Conservation (phyloP, 2,113 vertebrate species). For the Tinamus guttatus region DNA sequence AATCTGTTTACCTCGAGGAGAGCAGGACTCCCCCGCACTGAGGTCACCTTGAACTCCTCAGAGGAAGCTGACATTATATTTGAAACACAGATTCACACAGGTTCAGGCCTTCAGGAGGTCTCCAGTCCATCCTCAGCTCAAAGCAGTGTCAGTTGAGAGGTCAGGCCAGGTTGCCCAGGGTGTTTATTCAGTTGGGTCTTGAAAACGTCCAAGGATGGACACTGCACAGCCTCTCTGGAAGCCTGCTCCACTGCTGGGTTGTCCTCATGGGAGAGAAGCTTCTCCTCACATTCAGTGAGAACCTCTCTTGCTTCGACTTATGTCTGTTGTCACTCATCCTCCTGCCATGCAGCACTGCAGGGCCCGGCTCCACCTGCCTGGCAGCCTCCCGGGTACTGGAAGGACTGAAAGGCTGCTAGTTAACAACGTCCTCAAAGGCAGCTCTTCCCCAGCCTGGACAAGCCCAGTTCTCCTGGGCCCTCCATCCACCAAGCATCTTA, state of each 20-base stretch:
- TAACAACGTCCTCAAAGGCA: background rate
- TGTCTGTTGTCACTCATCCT: background rate
- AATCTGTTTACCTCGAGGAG: background rate
- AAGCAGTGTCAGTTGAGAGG: background rate
- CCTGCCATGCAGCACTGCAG: background rate
- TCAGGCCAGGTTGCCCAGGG: background rate
- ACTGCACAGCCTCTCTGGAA: background rate
- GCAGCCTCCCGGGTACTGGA: background rate
- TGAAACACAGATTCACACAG: rapidly evolving
- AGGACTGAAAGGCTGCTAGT: background rate
- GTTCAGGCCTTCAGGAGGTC: background rate
- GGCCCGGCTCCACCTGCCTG: background rate
- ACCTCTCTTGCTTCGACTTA: background rate
- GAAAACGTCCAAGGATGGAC: background rate
- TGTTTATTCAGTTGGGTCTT: background rate
- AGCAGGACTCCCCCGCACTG: background rate
- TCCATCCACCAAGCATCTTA: background rate
- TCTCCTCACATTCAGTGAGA: background rate
- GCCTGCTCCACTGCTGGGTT: background rate
- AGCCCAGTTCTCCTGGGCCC: rapidly evolving
- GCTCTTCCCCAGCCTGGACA: background rate
- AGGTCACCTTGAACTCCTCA: background rate
- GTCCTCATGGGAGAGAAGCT: background rate
- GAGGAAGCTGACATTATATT: background rate
- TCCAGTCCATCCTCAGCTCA: background rate